Evolutionary conservation across 2,113 vertebrate species (phyloP), one percentile per base, ranked within the genome.

Genomic region (Grammomys dolichurus): DNA sequence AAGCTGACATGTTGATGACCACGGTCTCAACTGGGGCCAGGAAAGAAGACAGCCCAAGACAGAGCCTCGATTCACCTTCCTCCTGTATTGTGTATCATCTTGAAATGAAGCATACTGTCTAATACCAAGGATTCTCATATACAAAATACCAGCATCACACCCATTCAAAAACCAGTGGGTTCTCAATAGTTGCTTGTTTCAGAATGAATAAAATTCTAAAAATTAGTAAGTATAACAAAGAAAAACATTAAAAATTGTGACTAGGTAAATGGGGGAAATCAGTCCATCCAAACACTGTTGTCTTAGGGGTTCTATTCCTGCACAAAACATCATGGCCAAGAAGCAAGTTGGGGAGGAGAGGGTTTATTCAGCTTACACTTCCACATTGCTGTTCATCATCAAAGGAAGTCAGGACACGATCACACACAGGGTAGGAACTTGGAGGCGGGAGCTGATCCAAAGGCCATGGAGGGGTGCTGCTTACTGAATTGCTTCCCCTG

Each of bases 181-280:
- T 91, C 76, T 95, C 78, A 78, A 4, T 54, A 70, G 28, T 12
- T 80, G 2, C 95, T 72, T 43, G 11, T 54, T 94, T 89, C 87
- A 63, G 48, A 80, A 89, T 65, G 3, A 77, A 86, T 91, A 63
- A 77, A 51, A 51, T 3, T 80, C 58, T 56, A n/a, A 54, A 72
- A 92, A 72, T 88, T 20, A 89, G 22, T 82, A 48, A 69, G 40
- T 54, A 77, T 86, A 81, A 86, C 33, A 69, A 87, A 76, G 1
- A 88, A 86, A 86, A 43, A 20, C 4, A 69, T 51, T 33, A 28
- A 90, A 84, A 81, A 7, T 48, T 70, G 65, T 75, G 24, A 94
- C 58, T 86, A 48, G 70, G 43, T 24, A 26, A 75, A 63, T 0
- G 51, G n/a, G 5, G 26, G 12, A 81, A 80, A 67, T 3, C 4